Percentiles rank a stretch among this genome's conserved stretches.
phyloP scores from a whole-genome alignment of 2,888 invertebrate species.

The Abscondita cerata region DNA sequence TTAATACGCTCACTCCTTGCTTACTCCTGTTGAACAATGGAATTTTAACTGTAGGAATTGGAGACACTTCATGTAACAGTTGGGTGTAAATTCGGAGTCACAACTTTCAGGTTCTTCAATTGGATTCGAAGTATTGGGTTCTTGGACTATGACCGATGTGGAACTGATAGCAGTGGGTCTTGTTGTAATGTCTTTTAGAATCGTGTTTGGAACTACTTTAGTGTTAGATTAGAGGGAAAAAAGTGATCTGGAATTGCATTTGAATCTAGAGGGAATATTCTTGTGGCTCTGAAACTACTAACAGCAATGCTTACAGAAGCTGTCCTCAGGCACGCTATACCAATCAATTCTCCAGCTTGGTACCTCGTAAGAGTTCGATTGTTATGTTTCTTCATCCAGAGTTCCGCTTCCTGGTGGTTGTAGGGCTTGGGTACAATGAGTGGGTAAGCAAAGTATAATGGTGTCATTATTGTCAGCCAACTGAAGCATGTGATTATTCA shows the following conservation, averaged over 20 bases:
- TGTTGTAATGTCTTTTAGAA: background rate
- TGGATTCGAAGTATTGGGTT: background rate
- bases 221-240: no score
- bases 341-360: constrained; percentile 18
- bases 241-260: constrained; percentile 27
- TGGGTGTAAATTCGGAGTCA: background rate
- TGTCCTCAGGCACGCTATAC: constrained; percentile 22
- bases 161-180: background rate
- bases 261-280: constrained; percentile 4
- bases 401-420: constrained; percentile 16
- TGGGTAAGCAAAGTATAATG: constrained; percentile 40
- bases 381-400: constrained; percentile 19
- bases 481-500: constrained; percentile 39
- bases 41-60: constrained; percentile 4
- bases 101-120: background rate
- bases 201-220: no score
- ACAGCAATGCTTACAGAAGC: constrained; percentile 24
- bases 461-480: constrained; percentile 39
- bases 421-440: constrained; percentile 27
- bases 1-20: constrained; percentile 11
- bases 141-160: no score
- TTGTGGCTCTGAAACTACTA: constrained; percentile 25
- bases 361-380: background rate
- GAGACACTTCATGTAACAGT: constrained; percentile 3
- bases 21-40: background rate